phyloP scores from a whole-genome alignment of 2,113 vertebrate genomes.

The Numida meleagris region DNA sequence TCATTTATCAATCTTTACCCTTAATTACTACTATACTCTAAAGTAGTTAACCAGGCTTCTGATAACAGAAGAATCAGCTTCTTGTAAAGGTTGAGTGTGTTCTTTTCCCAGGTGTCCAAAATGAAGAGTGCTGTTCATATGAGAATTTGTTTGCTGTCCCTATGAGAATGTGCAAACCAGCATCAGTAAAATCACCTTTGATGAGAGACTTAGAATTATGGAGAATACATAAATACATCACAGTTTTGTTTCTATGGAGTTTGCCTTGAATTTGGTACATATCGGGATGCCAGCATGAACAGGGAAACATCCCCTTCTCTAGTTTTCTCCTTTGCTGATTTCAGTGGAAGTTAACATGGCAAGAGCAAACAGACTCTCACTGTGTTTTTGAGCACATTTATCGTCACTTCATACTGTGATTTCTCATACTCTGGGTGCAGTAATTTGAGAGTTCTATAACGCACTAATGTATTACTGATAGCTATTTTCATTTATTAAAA shows the following conservation, averaged over 20 bases:
- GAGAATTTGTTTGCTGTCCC: neutral
- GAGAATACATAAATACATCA: neutral
- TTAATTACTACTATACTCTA: neutral
- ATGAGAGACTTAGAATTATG: neutral
- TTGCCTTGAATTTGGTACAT: neutral
- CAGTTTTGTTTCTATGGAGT: neutral
- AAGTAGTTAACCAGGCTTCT: neutral
- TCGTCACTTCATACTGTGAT: slow-evolving; percentile 40
- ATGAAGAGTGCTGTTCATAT: neutral
- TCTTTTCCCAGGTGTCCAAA: neutral
- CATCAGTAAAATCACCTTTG: neutral
- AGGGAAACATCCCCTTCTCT: neutral
- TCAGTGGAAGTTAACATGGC: neutral
- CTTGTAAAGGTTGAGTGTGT: neutral
- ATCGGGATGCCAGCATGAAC: neutral
- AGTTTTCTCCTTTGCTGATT: neutral
- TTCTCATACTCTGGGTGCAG: slow-evolving; percentile 42
- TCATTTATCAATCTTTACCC: neutral
- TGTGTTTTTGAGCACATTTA: slow-evolving; percentile 46
- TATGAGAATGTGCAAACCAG: neutral
- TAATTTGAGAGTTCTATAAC: slow-evolving; percentile 50
- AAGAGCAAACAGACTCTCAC: slow-evolving; percentile 46
- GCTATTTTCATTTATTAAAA: slow-evolving; percentile 68
- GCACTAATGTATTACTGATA: slow-evolving; percentile 47
- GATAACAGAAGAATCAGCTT: neutral